Evolutionary conservation across 1,140 invertebrate genomes (phyloP).

Genomic region (Heliothis virescens): DNA sequence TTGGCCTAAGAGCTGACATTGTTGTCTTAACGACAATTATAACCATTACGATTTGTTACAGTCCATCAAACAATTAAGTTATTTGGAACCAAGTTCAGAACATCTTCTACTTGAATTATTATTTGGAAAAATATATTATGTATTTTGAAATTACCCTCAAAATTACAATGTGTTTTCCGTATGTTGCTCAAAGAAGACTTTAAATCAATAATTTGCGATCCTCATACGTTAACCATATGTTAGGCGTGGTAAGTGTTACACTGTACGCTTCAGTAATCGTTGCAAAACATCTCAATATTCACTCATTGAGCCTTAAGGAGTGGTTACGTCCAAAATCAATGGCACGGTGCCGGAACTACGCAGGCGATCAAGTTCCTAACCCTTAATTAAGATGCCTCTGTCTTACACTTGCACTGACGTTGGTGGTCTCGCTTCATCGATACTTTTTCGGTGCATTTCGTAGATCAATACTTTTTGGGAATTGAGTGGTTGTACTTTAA

Average conservation of each 20-base stretch:
- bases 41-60: conserved; percentile 71
- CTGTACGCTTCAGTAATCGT: conserved; percentile 4
- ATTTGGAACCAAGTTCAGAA: neutral
- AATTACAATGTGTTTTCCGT: neutral
- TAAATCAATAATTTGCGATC: neutral
- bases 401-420: conserved; percentile 49
- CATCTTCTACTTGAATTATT: neutral
- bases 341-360: conserved; percentile 62
- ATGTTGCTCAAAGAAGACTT: neutral
- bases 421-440: conserved; percentile 54
- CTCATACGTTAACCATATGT: neutral
- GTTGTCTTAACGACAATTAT: conserved; percentile 78
- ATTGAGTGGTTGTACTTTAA: neutral
- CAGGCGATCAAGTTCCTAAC: conserved; percentile 55
- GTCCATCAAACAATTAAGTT: conserved; percentile 72
- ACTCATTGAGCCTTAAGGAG: conserved; percentile 38
- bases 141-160: neutral
- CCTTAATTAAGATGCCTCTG: conserved; percentile 56
- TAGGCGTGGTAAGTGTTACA: conserved; percentile 12
- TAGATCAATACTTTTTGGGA: conserved; percentile 17
- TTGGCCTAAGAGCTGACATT: conserved; percentile 65
- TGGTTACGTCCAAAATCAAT: conserved; percentile 44
- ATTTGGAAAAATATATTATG: neutral
- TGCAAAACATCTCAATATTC: conserved; percentile 29
- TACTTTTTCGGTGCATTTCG: conserved; percentile 30